Conservation (phyloP, 2,797 vertebrate species). For the Pachyuromys duprasi region DNA sequence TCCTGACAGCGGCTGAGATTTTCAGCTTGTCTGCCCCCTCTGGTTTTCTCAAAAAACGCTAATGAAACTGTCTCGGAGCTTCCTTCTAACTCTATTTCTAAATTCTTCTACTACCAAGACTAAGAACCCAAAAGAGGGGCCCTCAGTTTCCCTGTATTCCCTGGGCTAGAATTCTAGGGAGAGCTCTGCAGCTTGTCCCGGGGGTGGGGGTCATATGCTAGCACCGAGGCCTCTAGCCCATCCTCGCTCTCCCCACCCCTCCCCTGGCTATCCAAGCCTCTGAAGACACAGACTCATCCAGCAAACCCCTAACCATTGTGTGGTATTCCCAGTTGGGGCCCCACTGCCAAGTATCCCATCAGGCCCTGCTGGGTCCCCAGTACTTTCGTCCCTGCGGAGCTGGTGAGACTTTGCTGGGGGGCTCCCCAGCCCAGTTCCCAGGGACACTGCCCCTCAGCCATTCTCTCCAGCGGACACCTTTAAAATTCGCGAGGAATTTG, state of each 20-base stretch:
- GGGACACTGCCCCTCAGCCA: constrained; percentile 71
- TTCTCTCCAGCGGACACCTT: constrained; percentile 77
- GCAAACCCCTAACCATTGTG: background rate
- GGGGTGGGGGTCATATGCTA: background rate
- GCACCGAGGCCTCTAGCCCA: background rate
- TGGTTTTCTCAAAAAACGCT: background rate
- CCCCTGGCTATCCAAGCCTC: background rate
- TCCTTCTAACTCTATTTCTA: background rate
- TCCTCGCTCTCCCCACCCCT: background rate
- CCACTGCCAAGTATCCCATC: too few relatives aligned
- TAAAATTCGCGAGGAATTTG: constrained; percentile 81
- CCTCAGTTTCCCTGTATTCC: background rate
- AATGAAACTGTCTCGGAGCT: background rate
- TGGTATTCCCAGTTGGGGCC: background rate
- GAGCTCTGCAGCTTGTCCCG: background rate
- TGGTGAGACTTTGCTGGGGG: background rate
- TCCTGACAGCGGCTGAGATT: background rate
- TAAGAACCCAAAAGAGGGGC: background rate
- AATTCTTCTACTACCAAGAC: background rate
- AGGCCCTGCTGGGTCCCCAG: background rate
- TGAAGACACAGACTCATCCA: background rate
- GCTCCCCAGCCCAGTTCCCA: background rate
- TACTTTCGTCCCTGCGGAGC: background rate
- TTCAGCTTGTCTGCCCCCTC: background rate
- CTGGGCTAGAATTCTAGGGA: background rate